A percentile compares a stretch with the other conserved stretches of the same genome.
These are phyloP conservation scores for Muscicapa striata DNA, from an alignment of 2,797 vertebrate genomes.

Conservation along the genomic window DNA sequence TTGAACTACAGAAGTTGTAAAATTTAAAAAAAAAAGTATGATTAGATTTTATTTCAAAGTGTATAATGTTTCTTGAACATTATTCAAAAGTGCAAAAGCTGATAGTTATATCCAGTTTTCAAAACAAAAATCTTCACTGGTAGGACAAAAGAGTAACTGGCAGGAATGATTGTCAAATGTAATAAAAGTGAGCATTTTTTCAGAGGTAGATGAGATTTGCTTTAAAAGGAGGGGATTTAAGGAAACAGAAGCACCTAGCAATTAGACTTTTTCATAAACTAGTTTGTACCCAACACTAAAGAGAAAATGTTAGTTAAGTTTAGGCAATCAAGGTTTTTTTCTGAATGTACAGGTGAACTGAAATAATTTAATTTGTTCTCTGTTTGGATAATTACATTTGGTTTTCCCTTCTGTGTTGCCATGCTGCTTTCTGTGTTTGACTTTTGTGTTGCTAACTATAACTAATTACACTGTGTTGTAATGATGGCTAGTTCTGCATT, in stretches of 20 bases:
- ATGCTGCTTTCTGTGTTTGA: slow-evolving; percentile 73
- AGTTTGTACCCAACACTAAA: neutral
- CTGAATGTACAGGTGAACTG: neutral
- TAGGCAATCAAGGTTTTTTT: neutral
- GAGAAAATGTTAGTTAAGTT: neutral
- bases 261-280: neutral
- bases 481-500: slow-evolving; percentile 64
- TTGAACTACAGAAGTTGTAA: neutral
- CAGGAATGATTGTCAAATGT: neutral
- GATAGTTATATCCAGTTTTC: neutral
- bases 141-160: neutral
- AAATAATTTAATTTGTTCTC: neutral
- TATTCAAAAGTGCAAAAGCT: neutral
- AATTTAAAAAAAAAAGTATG: neutral
- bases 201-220: neutral
- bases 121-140: neutral
- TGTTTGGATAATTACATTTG: slow-evolving; percentile 31
- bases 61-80: neutral
- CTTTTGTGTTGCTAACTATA: slow-evolving; percentile 73
- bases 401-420: slow-evolving; percentile 61
- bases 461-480: slow-evolving; percentile 67
- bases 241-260: neutral
- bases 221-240: neutral
- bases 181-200: neutral
- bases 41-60: neutral